A percentile compares a stretch with the other conserved stretches of the same genome.
These are phyloP conservation scores for Meteorus colon DNA, from an alignment of 2,888 invertebrate genomes.

Conservation along the genomic window DNA sequence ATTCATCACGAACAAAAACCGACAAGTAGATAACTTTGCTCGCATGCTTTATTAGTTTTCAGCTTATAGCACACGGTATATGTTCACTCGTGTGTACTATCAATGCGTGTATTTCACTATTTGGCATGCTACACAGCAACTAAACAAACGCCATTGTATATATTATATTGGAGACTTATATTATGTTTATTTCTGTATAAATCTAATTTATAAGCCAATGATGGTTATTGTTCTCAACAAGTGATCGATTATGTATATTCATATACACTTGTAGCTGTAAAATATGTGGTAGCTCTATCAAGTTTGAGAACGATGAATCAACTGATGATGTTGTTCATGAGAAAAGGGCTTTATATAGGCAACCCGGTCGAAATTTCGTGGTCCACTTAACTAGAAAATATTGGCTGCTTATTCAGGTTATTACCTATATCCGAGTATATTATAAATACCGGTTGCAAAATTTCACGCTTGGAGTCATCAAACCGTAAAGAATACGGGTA, in stretches of 20 bases:
- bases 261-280: not conserved
- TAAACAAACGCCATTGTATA: conserved; percentile 8
- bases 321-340: conserved; percentile 65
- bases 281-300: conserved; percentile 52
- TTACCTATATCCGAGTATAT: conserved; percentile 44
- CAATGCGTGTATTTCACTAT: not conserved
- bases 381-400: conserved; percentile 79
- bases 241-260: no score
- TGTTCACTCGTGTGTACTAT: not conserved
- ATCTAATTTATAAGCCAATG: no score
- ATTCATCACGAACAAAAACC: conserved; percentile 33
- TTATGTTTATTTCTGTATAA: no score
- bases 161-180: no score
- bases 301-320: conserved; percentile 60
- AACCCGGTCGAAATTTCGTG: conserved; percentile 77
- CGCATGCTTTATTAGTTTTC: conserved; percentile 30
- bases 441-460: conserved; percentile 75
- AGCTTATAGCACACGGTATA: not conserved
- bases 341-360: conserved; percentile 75
- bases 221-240: no score
- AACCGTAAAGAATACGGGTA: conserved; percentile 74
- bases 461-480: conserved; percentile 78
- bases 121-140: not conserved
- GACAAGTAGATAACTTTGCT: conserved; percentile 35
- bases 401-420: conserved; percentile 74